Evolutionary conservation across 2,888 invertebrate genomes (phyloP).

Genomic region (Caenorhabditis sp.): DNA sequence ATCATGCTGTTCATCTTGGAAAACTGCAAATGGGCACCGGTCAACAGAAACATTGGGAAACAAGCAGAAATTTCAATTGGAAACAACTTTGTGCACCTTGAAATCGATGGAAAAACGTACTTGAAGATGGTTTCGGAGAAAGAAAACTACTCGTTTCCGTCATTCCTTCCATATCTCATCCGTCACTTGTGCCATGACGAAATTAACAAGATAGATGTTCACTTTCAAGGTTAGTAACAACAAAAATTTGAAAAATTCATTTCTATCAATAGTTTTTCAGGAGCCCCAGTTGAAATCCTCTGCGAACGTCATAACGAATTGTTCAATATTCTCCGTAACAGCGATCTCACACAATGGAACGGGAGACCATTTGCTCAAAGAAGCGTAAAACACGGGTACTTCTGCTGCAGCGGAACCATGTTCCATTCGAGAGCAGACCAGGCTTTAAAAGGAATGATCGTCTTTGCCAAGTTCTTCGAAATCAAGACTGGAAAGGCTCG

Average conservation of each 20-base stretch:
- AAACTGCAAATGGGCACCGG: constrained; percentile 7
- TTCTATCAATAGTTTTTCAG: constrained; percentile 1
- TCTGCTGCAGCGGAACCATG: not conserved
- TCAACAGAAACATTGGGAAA: not conserved
- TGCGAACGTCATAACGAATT: not conserved
- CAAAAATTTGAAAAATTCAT: not conserved
- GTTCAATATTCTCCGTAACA: not conserved
- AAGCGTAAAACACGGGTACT: not conserved
- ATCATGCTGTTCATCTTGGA: constrained; percentile 30
- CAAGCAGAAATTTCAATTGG: constrained; percentile 7
- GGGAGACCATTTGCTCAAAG: not conserved
- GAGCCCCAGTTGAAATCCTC: not conserved
- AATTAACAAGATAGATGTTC: constrained; percentile 10
- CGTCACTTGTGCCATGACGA: not conserved
- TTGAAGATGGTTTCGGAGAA: not conserved
- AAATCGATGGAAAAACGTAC: constrained; percentile 13
- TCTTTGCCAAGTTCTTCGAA: constrained; percentile 12
- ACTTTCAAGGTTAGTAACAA: constrained; percentile 21
- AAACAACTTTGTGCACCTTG: not conserved
- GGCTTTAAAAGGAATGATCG: constrained; percentile 2
- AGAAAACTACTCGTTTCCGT: not conserved
- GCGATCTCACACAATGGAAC: not conserved
- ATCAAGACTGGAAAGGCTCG: not conserved
- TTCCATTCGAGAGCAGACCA: not conserved
- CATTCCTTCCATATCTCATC: constrained; percentile 25